Evolutionary conservation across 2,888 invertebrate genomes (phyloP).

Genomic region (Tipula vernalis): DNA sequence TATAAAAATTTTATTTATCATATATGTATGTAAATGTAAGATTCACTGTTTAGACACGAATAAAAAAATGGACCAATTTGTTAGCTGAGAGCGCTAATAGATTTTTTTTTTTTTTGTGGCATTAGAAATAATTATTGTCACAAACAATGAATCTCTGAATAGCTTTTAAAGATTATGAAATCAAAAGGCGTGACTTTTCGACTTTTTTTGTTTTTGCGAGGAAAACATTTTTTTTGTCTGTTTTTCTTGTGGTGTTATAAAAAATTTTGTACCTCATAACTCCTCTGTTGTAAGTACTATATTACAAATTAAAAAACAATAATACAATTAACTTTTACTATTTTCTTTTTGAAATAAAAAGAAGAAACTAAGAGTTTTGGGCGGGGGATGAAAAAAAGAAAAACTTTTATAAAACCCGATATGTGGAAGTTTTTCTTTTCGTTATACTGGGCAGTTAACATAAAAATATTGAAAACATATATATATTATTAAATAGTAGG

Average conservation of each 20-base stretch:
- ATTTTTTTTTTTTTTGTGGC: background rate
- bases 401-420: background rate
- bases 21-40: background rate
- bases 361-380: background rate
- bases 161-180: background rate
- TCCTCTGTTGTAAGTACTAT: conserved; percentile 37
- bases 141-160: background rate
- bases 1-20: background rate
- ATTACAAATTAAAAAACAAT: conserved; percentile 15
- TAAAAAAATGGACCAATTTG: background rate
- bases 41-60: background rate
- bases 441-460: background rate
- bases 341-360: background rate
- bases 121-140: background rate
- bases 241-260: background rate
- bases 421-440: background rate
- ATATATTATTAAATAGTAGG: background rate
- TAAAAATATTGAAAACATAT: background rate
- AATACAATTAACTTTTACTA: background rate
- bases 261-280: conserved; percentile 31
- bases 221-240: background rate
- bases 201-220: background rate
- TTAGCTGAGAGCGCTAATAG: background rate
- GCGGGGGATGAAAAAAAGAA: background rate
- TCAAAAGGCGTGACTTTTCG: background rate